Conservation (phyloP, 2,797 vertebrate species). For the Meriones psammophilus region DNA sequence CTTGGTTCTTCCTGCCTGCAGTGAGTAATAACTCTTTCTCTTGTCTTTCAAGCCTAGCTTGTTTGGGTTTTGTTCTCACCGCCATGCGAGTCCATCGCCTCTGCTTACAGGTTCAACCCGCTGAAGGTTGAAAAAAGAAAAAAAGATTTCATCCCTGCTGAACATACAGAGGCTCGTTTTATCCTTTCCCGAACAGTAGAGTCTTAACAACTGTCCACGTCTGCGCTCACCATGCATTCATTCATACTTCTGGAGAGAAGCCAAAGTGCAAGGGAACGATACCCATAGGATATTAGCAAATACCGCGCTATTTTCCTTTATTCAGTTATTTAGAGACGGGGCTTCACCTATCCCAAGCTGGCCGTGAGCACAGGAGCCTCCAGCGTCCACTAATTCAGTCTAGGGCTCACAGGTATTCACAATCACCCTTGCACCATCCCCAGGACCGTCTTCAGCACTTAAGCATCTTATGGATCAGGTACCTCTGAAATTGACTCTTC, state of each 20-base stretch:
- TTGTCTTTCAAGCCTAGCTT: neutral
- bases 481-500: neutral
- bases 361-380: neutral
- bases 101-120: neutral
- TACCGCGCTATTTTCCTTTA: neutral
- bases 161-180: neutral
- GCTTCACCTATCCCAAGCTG: neutral
- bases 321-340: neutral
- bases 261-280: neutral
- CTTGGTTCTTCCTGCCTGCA: neutral
- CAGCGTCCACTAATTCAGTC: neutral
- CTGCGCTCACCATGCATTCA: neutral
- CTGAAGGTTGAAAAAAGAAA: neutral
- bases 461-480: neutral
- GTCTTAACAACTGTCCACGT: neutral
- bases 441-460: neutral
- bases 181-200: neutral
- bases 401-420: no score
- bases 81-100: neutral
- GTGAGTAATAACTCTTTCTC: neutral
- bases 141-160: neutral
- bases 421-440: neutral
- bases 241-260: neutral
- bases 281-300: neutral
- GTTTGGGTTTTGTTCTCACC: neutral